Evolutionary conservation across 1,140 invertebrate species (phyloP).

Genomic region (Aplysia californica): DNA sequence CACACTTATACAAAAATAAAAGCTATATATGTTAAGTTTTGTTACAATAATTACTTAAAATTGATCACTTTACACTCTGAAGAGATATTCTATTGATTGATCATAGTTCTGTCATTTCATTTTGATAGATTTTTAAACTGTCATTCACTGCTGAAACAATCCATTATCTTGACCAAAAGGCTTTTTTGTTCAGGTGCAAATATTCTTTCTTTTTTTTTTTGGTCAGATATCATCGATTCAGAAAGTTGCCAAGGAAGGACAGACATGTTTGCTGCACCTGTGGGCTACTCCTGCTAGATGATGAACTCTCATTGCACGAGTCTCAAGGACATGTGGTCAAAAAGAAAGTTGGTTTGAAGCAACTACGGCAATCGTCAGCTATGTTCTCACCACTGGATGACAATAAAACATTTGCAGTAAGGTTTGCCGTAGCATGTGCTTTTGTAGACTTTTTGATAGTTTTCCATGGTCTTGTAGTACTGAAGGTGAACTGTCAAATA

Average conservation of each 20-base stretch:
- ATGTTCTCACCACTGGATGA: slow-evolving; percentile 74
- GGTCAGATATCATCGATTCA: slow-evolving; percentile 38
- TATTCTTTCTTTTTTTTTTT: slow-evolving; percentile 16
- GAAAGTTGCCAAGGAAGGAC: slow-evolving; percentile 27
- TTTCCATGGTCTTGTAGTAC: not conserved
- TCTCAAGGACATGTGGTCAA: slow-evolving; percentile 68
- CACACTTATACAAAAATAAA: too few species aligned
- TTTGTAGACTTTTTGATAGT: too few species aligned
- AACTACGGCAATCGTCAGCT: slow-evolving; percentile 61
- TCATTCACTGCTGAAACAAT: not conserved
- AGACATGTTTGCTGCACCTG: slow-evolving; percentile 70
- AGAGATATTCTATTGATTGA: too few species aligned
- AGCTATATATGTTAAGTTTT: too few species aligned
- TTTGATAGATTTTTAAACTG: not conserved
- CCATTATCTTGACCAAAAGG: not conserved
- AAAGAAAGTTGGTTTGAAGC: slow-evolving; percentile 67
- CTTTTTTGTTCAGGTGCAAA: not conserved
- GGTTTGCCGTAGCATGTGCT: slow-evolving; percentile 8
- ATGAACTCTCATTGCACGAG: slow-evolving; percentile 71
- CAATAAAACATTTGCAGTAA: slow-evolving; percentile 76
- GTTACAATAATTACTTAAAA: too few species aligned
- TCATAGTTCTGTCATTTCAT: not conserved
- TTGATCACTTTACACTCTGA: too few species aligned
- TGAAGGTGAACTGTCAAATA: not conserved
- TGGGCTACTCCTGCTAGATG: slow-evolving; percentile 70